Base-by-base conservation (phyloP, 2,888 invertebrate species). In the Odontomyia ornata region DNA sequence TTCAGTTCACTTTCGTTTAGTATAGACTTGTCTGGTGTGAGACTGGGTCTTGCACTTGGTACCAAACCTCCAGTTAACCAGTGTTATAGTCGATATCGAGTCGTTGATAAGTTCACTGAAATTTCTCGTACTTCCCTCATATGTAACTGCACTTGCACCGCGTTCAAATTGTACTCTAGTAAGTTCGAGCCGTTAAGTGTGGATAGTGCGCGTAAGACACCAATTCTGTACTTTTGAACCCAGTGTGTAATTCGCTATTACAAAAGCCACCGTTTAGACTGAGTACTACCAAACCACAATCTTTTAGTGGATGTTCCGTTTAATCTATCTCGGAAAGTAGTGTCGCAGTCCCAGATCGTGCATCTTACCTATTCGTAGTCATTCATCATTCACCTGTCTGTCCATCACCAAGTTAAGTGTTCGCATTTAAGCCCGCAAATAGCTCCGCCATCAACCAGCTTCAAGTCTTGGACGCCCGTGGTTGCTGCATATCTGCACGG, bases 1-100 rank as follows among this genome's bases (percentile, higher is more conserved):
- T 83, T 82, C 36, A 83, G 83, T 84, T 83, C 80, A 82, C 82
- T 82, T 83, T 83, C 83, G 82, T 83, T 83, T 77, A 82, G n/a
- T 69, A 47, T 18, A 21, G 15, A 23, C 9, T 47, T 47, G 25
- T 69, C 25, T 69, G 18, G 65, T 2, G 15, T 36, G 36, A 9
- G 36, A 3, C 36, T 3, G 9, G 3, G 9, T 36, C 36, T 5
- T 36, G 9, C 9, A 36, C 65, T 15, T 27, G 65, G 36, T 65
- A 27, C 69, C 47, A 9, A 46, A 46, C 36, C 11, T n/a, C 47
- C 11, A 27, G 13, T 23, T 47, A 21, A n/a, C 11, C 46, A 7
- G 11, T 30, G 11, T 23, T n/a, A 27, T 25, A 69, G 69, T 69
- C 46, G 18, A 69, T 25, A 47, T 69, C 46, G 69, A 47, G 23